phyloP scores from a whole-genome alignment of 2,888 invertebrate genomes.

The Hoplodrina ambigua region DNA sequence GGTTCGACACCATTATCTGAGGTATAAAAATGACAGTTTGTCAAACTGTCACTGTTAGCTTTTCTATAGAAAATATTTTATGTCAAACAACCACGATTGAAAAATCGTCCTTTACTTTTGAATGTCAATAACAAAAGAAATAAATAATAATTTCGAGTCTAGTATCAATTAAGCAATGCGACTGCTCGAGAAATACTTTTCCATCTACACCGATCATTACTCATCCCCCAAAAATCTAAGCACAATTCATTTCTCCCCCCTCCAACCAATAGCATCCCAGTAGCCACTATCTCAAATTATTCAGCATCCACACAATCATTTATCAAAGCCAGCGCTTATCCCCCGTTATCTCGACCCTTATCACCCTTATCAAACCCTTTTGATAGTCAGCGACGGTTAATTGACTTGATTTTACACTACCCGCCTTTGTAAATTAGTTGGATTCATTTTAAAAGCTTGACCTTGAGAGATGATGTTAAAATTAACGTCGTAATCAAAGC shows the following conservation, averaged over 20 bases:
- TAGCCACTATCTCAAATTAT: constrained; percentile 20
- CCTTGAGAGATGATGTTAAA: background rate
- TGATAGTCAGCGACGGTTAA: constrained; percentile 27
- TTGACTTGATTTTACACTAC: constrained; percentile 32
- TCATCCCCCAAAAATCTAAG: background rate
- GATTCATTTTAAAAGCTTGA: constrained; percentile 9
- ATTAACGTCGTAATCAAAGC: background rate
- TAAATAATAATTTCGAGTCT: too few relatives aligned
- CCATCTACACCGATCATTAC: too few relatives aligned
- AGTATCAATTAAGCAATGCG: too few relatives aligned
- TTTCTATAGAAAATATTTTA: too few relatives aligned
- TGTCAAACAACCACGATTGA: too few relatives aligned
- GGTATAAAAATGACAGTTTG: too few relatives aligned
- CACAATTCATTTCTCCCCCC: background rate
- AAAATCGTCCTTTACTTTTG: too few relatives aligned
- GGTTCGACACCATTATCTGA: too few relatives aligned
- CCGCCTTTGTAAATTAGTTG: constrained; percentile 27
- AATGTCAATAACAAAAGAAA: too few relatives aligned
- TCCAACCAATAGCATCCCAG: constrained; percentile 3
- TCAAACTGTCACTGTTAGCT: too few relatives aligned
- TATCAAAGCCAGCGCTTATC: constrained; percentile 40
- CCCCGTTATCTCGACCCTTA: constrained; percentile 39
- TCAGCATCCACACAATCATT: constrained; percentile 40
- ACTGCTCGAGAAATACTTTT: too few relatives aligned
- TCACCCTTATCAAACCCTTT: constrained; percentile 55